These are phyloP conservation scores for Microctenopoma lineatum DNA, from an alignment of 2,797 vertebrate species.

Conservation along the genomic window DNA sequence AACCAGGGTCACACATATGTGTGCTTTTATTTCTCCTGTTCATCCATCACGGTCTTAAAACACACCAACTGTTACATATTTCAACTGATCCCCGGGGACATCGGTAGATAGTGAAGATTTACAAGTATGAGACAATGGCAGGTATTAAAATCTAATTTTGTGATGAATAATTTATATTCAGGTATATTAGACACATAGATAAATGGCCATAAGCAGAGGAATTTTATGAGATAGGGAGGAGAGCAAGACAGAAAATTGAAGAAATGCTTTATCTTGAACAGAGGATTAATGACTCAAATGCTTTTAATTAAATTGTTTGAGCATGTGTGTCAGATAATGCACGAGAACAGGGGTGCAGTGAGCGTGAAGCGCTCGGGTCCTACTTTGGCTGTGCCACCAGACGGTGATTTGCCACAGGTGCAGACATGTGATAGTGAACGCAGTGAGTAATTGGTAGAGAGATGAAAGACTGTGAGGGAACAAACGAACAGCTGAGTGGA, in stretches of 20 bases:
- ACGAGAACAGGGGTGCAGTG: constrained; percentile 45
- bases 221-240: constrained; percentile 11
- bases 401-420: constrained; percentile 74
- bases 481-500: constrained; percentile 37
- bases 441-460: constrained; percentile 56
- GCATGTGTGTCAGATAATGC: constrained; percentile 60
- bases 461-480: constrained; percentile 30
- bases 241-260: constrained; percentile 15
- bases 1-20: background rate
- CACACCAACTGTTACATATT: constrained; percentile 33
- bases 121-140: constrained; percentile 60
- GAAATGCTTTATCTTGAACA: constrained; percentile 30
- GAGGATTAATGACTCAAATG: constrained; percentile 61
- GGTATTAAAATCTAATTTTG: constrained; percentile 69
- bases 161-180: constrained; percentile 64
- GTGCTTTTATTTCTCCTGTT: background rate
- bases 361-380: constrained; percentile 69
- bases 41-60: constrained; percentile 20
- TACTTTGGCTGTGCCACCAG: constrained; percentile 70
- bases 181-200: constrained; percentile 65
- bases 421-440: constrained; percentile 61
- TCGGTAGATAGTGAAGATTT: constrained; percentile 63
- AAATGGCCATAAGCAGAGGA: constrained; percentile 48
- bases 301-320: constrained; percentile 64
- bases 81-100: constrained; percentile 61